Percentiles rank a stretch among this genome's conserved stretches.
phyloP scores from a whole-genome alignment of 1,140 invertebrate species.

The Pogonomyrmex barbatus region DNA sequence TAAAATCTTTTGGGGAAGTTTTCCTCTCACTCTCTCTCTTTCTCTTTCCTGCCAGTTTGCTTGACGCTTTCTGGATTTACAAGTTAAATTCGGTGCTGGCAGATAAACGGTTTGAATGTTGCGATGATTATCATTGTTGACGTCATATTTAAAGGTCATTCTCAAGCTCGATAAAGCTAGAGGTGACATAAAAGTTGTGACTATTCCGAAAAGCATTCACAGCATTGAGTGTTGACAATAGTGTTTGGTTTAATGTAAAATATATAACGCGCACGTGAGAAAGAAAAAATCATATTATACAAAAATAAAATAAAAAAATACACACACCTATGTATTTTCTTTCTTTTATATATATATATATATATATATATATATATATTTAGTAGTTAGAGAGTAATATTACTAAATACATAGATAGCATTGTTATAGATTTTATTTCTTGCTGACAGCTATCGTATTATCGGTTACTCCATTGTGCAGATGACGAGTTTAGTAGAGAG shows the following conservation, averaged over 20 bases:
- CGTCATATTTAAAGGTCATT: conserved; percentile 43
- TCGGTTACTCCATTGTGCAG: neutral
- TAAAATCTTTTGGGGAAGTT: conserved; percentile 33
- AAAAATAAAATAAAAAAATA: neutral
- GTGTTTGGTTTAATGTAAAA: conserved; percentile 28
- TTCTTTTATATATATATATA: no score
- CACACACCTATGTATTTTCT: no score
- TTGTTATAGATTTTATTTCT: neutral
- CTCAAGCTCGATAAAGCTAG: conserved; percentile 46
- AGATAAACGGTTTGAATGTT: conserved; percentile 56
- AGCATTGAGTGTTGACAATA: neutral
- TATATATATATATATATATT: no score
- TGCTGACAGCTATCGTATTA: conserved; percentile 1
- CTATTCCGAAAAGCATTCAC: neutral
- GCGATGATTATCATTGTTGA: conserved; percentile 59
- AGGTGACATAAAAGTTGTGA: conserved; percentile 12
- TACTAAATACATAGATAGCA: neutral
- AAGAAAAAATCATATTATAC: neutral
- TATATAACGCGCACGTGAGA: neutral
- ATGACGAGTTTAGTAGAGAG: neutral
- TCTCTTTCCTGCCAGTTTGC: conserved; percentile 10
- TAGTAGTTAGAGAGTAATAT: neutral
- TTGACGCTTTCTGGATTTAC: conserved; percentile 50
- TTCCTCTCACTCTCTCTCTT: neutral
- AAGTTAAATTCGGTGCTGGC: conserved; percentile 53